Evolutionary conservation across 2,797 vertebrate species (phyloP).

Genomic region (Danio kyathit): DNA sequence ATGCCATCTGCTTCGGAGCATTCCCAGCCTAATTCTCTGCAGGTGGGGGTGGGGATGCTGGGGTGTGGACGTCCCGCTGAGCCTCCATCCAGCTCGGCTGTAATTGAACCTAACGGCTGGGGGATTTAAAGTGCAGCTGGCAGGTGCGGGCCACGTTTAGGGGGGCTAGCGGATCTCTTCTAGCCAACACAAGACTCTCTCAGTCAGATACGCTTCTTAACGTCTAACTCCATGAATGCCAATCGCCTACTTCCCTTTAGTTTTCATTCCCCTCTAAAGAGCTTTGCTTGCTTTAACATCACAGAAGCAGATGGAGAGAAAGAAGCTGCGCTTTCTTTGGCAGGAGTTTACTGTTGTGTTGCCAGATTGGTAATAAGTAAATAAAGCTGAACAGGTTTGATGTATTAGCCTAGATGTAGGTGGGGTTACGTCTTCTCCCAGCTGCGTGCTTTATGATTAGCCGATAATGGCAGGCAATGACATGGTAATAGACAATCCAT

Average conservation of each 20-base stretch:
- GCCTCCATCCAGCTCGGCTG: slow-evolving; percentile 76
- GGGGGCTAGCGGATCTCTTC: slow-evolving; percentile 38
- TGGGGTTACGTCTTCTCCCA: slow-evolving; percentile 24
- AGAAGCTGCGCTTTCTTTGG: slow-evolving; percentile 64
- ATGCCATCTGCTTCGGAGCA: slow-evolving; percentile 86
- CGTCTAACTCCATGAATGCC: slow-evolving; percentile 69
- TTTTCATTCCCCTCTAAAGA: slow-evolving; percentile 63
- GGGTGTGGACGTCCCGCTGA: slow-evolving; percentile 71
- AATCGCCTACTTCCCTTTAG: slow-evolving; percentile 68
- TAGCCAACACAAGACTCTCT: slow-evolving; percentile 70
- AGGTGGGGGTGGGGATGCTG: slow-evolving; percentile 65
- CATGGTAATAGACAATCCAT: slow-evolving; percentile 47
- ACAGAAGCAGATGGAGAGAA: slow-evolving; percentile 67
- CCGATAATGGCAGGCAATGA: slow-evolving; percentile 51
- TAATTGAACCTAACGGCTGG: slow-evolving; percentile 84
- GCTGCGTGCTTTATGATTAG: slow-evolving; percentile 40
- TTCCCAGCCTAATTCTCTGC: slow-evolving; percentile 78
- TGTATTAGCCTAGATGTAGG: slow-evolving; percentile 23
- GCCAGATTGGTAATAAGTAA: slow-evolving; percentile 22
- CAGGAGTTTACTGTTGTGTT: not conserved
- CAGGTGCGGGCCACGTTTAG: slow-evolving; percentile 73
- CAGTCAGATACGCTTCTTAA: slow-evolving; percentile 64
- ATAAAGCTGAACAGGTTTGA: slow-evolving; percentile 20
- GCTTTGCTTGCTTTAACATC: slow-evolving; percentile 70
- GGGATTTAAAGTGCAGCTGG: slow-evolving; percentile 86